phyloP scores from a whole-genome alignment of 2,888 invertebrate genomes.

The Gortyna flavago region DNA sequence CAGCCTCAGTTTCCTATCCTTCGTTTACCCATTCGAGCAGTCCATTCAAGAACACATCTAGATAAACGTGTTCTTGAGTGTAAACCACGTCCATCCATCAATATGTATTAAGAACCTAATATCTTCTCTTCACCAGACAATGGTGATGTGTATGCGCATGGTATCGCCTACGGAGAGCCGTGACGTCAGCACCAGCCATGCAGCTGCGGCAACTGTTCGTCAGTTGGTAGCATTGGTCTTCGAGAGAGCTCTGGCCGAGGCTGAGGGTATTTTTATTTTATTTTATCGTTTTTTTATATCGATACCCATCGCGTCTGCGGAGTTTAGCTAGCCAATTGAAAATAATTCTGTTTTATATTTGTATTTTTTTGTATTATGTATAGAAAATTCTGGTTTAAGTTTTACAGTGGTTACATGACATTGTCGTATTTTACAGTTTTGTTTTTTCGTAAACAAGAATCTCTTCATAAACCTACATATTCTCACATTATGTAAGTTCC shows the following conservation, averaged over 20 bases:
- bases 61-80: background rate
- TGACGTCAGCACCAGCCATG: constrained; percentile 96
- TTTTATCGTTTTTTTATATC: no score
- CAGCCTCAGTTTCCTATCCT: no score
- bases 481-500: background rate
- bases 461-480: no score
- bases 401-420: background rate
- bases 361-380: no score
- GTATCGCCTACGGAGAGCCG: constrained; percentile 97
- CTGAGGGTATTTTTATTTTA: constrained; percentile 89
- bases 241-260: constrained; percentile 95
- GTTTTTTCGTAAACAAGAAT: background rate
- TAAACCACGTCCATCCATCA: background rate
- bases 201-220: constrained; percentile 99
- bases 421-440: background rate
- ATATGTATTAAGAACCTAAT: background rate
- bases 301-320: background rate
- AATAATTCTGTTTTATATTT: no score
- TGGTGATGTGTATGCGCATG: constrained; percentile 98
- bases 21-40: background rate
- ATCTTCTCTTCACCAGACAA: constrained; percentile 90
- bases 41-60: background rate
- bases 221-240: constrained; percentile 98
- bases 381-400: background rate
- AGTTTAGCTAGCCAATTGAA: background rate